Conservation (phyloP, 2,888 invertebrate species). For the Pristionchus maxplancki region DNA sequence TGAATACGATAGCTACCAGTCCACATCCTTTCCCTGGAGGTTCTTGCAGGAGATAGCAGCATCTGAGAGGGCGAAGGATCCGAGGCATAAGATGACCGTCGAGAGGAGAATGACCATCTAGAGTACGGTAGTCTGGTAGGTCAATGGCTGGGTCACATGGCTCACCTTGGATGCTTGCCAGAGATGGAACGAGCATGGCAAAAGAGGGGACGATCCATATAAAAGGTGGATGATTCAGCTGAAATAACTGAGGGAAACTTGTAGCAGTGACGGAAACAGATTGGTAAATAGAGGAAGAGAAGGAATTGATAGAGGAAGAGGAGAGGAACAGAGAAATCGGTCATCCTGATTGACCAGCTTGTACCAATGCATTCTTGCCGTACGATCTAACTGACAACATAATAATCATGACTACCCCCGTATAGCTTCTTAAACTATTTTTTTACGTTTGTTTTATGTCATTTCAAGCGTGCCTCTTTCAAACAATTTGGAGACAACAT, state of each 20-base stretch:
- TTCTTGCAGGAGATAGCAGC: constrained; percentile 48
- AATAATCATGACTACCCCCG: neutral
- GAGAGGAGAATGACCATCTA: neutral
- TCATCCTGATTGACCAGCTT: constrained; percentile 17
- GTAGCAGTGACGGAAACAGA: constrained; percentile 17
- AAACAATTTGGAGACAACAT: neutral
- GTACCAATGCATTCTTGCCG: neutral
- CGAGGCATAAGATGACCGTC: neutral
- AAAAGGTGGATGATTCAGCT: constrained; percentile 21
- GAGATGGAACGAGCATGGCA: neutral
- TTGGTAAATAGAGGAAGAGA: constrained; percentile 27
- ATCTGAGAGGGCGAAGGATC: constrained; percentile 5
- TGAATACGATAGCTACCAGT: constrained; percentile 11
- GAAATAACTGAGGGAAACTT: constrained; percentile 23
- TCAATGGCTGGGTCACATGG: neutral
- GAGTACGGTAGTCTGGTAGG: constrained; percentile 9
- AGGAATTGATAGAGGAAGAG: neutral
- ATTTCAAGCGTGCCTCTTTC: neutral
- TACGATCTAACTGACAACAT: too few species aligned
- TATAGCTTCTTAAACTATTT: neutral
- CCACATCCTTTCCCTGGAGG: constrained; percentile 46
- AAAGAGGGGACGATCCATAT: neutral
- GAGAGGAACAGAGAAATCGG: constrained; percentile 1
- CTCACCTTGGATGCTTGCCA: constrained; percentile 8
- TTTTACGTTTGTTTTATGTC: neutral